A percentile compares a stretch with the other conserved stretches of the same genome.
These are phyloP conservation scores for Gallinago media DNA, from an alignment of 2,113 vertebrate genomes.

Conservation along the genomic window DNA sequence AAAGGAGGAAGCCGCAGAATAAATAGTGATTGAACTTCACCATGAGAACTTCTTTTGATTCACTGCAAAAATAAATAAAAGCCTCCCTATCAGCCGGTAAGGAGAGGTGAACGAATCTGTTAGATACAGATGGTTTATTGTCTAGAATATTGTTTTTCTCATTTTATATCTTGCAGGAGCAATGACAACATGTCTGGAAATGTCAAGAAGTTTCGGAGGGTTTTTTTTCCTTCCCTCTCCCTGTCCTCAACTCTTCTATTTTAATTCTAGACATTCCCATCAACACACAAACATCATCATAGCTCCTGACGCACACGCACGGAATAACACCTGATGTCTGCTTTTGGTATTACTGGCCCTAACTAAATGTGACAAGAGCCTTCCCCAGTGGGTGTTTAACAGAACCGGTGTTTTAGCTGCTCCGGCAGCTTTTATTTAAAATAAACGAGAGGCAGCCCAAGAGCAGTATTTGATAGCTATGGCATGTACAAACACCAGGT, in stretches of 20 bases:
- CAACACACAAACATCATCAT: not conserved
- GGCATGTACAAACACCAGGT: not conserved
- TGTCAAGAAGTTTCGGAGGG: fast-evolving
- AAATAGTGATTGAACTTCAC: constrained; percentile 25
- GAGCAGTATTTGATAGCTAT: not conserved
- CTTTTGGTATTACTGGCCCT: not conserved
- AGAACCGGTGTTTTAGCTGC: not conserved
- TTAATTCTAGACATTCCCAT: not conserved
- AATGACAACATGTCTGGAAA: not conserved
- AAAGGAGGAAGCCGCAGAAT: constrained; percentile 27
- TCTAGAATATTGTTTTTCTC: constrained; percentile 11
- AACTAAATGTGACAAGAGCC: not conserved
- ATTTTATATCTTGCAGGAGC: not conserved
- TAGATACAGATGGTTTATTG: not conserved
- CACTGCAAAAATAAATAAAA: constrained; percentile 36
- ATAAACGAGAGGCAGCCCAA: fast-evolving
- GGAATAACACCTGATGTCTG: not conserved
- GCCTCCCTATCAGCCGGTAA: not conserved
- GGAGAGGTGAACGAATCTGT: not conserved
- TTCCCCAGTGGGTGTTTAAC: not conserved
- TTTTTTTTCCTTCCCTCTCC: not conserved
- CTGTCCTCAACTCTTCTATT: not conserved
- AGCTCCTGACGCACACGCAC: fast-evolving
- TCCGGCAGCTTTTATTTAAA: not conserved
- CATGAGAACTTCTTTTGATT: constrained; percentile 35